Evolutionary conservation across 2,797 vertebrate genomes (phyloP), one percentile per base, ranked within the genome.

Genomic region (Phaenicophaeus curvirostris): DNA sequence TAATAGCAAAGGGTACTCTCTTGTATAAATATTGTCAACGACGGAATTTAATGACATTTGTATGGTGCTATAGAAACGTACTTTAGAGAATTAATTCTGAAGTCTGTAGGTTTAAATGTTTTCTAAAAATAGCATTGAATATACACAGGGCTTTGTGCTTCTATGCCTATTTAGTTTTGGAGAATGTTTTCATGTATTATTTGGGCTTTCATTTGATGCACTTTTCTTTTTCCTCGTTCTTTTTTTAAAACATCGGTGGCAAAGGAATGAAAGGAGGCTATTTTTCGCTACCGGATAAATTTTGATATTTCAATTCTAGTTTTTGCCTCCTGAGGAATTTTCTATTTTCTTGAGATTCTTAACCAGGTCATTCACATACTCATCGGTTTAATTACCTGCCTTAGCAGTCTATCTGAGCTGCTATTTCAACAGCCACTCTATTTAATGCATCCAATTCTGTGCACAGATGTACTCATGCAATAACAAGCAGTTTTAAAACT

Each of bases 141-240:
- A 94, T 96, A 83, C 77, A 92, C 72, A 85, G 90, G 89, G 85
- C 94, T 96, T 95, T 95, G 93, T 92, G 87, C 91, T 83, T 78
- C 94, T 58, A 8, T 87, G 77, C 90, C 93, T 91, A 89, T 92
- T 95, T 95, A 93, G 92, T 92, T 96, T 88, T 67, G 92, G 68
- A 95, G 93, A 90, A 68, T 95, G 87, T 96, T 96, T 96, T 95
- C 89, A 95, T 95, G 95, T 96, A 95, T 96, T 96, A 91, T 95
- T 96, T 96, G 90, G 92, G 63, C 37, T 92, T 94, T 82, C 93
- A 92, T 91, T 83, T 89, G 86, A 89, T 95, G 87, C 90, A 42
- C 82, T 92, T 95, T 80, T 94, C 93, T 92, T 95, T 93, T 93
- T 90, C 88, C 88, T 87, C 58, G 0, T 69, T 69, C 94, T 59